Base-by-base conservation (phyloP, 1,140 invertebrate genomes). In the Pseudomyrmex concolor region DNA sequence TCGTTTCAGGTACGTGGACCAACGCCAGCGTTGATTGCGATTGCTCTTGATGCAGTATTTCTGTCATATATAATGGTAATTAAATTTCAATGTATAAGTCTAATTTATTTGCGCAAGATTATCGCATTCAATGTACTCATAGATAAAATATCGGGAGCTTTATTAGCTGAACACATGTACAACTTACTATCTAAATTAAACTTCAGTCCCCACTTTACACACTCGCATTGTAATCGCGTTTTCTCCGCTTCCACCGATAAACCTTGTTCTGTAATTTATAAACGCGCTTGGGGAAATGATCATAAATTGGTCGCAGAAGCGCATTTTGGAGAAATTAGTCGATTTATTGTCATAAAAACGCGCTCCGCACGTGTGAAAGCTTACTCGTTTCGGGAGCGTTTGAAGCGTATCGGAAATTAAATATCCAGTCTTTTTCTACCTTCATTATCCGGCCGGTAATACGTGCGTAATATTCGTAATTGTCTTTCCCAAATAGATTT, bases 401-500 rank as follows among this genome's bases (percentile, higher is more conserved):
- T 51, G 97, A 97, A 54, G 98, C 98, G 94, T 98, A 98, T 81
- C 97, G 96, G 94, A 98, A 98, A 86, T 97, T 98, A 94, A 98
- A 98, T 89, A 98, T 98, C 97, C 98, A 98, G 93, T 98, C 97
- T 92, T 98, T 97, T 93, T 98, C 97, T 22, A 99, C 97, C 90
- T 98, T 97, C 43, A 99, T 94, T 87, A 98, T 97, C 67, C 98
- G 95, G 1, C 98, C 98, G n/a, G 98, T 99, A 57, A 99, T 98
- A 25, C 97, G 95, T 3, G 98, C 98, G 94, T 99, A 99, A 94
- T 98, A 99, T 94, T 99, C 98, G 92, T 99, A 99, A 93, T 99
- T 99, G 59, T 99, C 97, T 63, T 97, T 96, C 2, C 98, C 98
- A 94, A 99, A 99, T 68, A 99, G 95, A 93, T 99, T 98, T 63